Base-by-base conservation (phyloP, 37 sponge, comb jelly and placozoan species). In the Lycopodina hypogea region DNA sequence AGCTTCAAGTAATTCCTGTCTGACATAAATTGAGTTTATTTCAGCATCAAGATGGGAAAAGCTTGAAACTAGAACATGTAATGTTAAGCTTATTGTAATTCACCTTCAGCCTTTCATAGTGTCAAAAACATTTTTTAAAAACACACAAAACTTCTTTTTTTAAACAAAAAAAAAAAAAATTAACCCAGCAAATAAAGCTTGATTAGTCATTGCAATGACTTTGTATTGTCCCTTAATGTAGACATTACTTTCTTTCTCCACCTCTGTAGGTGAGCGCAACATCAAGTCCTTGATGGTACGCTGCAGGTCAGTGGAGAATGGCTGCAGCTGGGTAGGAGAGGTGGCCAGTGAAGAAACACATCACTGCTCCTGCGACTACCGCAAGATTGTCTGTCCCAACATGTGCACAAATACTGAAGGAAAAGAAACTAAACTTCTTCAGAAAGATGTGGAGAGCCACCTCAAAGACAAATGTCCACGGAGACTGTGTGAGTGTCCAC, bases 281-380 rank as follows among this genome's bases (percentile, higher is more conserved):
- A 77, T 77, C 45, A 80, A 57, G 59, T 22, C 39, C 15, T 56
- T 80, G 37, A 70, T 19, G 35, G 71, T 80, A 14, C 50, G 17
- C 24, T 81, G 82, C n/a, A 29, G 21, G 30, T 42, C 59, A 18
- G 7, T 21, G n/a, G 55, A 32, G 8, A 68, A 68, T 68, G 82
- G 82, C 1, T 81, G 82, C 41, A 8, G 23, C 0, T 81, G 82
- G 82, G n/a, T 22, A 21, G 73, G 73, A 40, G 82, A 81, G 64
- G 62, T 81, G 48, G 50, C 65, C 42, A 40, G 57, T 0, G 33
- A 58, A 45, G 72, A 81, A 3, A 28, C 14, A 3, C 82, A 81
- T 36, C 59, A 48, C 38, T 1, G 1, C 1, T 24, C 58, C 26
- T 81, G 82, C 41, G 64, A 2, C 32, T 81, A 48, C 42, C 32